phyloP scores from a whole-genome alignment of 2,113 vertebrate species.

The Herpetotheres cachinnans region DNA sequence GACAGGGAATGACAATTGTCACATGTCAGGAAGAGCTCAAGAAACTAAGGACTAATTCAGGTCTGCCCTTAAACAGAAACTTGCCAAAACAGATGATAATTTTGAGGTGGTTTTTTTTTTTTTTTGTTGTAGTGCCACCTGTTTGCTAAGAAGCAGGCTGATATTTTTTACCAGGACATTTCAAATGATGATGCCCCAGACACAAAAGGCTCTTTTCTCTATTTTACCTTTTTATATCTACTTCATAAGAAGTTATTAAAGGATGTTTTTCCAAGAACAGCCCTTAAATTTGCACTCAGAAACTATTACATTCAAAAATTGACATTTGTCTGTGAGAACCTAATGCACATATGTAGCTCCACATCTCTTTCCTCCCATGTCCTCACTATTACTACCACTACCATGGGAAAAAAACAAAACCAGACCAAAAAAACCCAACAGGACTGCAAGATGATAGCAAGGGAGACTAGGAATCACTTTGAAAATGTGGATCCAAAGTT shows the following conservation, averaged over 20 bases:
- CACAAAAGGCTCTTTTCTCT: neutral
- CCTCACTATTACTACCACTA: neutral
- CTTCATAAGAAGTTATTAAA: neutral
- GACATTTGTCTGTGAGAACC: neutral
- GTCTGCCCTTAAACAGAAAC: neutral
- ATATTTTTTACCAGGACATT: neutral
- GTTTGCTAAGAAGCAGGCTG: neutral
- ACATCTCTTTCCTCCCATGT: neutral
- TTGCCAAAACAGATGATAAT: neutral
- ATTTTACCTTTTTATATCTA: neutral
- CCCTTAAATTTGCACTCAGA: neutral
- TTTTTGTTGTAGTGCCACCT: neutral
- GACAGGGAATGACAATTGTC: neutral
- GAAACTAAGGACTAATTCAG: neutral
- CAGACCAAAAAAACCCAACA: neutral
- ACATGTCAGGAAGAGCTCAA: neutral
- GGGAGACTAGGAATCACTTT: neutral
- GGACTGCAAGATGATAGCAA: neutral
- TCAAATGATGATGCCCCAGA: neutral
- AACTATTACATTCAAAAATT: neutral
- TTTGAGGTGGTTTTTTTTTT: neutral
- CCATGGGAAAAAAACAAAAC: rapidly evolving
- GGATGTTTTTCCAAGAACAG: neutral
- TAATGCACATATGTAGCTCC: neutral
- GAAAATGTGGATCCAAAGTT: neutral